Evolutionary conservation across 2,113 vertebrate genomes (phyloP).

Genomic region (Strigops habroptila): DNA sequence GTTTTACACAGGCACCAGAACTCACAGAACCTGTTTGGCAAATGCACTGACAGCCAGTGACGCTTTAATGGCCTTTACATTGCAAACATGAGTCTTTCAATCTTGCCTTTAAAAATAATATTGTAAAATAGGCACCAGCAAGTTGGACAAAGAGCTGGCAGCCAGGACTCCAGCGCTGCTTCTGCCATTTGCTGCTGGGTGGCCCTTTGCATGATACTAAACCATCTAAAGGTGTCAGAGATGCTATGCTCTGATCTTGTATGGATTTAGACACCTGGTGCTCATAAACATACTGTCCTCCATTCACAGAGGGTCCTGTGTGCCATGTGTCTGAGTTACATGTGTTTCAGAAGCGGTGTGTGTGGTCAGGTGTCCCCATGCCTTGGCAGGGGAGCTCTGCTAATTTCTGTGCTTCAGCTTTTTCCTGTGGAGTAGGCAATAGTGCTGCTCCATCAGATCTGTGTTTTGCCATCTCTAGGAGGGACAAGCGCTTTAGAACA

Average conservation of each 20-base stretch:
- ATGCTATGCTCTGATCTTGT: not conserved
- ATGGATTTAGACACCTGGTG: not conserved
- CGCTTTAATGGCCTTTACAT: not conserved
- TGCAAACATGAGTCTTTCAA: not conserved
- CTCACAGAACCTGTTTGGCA: constrained; percentile 47
- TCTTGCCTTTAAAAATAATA: not conserved
- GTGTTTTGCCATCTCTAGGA: not conserved
- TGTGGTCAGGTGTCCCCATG: not conserved
- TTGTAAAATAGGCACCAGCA: not conserved
- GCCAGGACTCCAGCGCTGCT: not conserved
- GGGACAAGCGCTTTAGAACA: not conserved
- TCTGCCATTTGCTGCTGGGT: not conserved
- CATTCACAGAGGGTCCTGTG: rapidly evolving
- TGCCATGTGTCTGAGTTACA: rapidly evolving
- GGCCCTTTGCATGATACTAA: not conserved
- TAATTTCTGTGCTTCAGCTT: not conserved
- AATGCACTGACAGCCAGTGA: not conserved
- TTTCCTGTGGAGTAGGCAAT: not conserved
- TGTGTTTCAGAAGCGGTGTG: not conserved
- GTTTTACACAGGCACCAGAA: not conserved
- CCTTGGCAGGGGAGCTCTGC: not conserved
- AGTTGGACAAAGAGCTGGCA: not conserved
- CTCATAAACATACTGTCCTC: not conserved
- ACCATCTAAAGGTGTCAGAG: not conserved
- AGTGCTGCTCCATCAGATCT: not conserved